Base-by-base conservation (phyloP, 2,888 invertebrate genomes). In the Eumacrocentrus americanus region DNA sequence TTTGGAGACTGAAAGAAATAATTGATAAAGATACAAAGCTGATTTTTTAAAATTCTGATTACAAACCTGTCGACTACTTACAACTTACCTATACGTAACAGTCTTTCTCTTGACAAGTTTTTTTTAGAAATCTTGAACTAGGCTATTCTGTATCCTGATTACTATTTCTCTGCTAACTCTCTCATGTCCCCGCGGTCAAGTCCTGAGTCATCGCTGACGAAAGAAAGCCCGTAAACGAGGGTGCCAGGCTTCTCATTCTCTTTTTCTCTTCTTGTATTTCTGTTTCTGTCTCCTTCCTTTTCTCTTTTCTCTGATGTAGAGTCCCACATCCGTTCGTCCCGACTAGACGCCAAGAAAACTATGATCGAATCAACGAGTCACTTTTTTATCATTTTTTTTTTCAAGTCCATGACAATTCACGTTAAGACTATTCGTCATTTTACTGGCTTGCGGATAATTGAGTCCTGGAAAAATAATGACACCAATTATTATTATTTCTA, bases 171-270 rank as follows among this genome's bases (percentile, higher is more conserved):
- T 44, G 22, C 44, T 11, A n/a, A n/a, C n/a, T 44, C 22, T 44
- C 22, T 44, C n/a, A 22, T 44, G n/a, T 44, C 22, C n/a, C 38
- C 38, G 16, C 38, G 22, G 46, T 46, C 22, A 46, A 46, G 7
- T 25, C 25, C 7, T 25, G 46, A 46, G 1, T 46, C 46, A 46
- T 46, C 46, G 25, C 22, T 46, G 46, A 23, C 25, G 12, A 25
- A 46, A 46, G 46, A 46, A 46, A 46, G 46, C 46, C 23, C n/a
- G 23, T 25, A 46, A 46, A 46, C 7, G 46, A 46, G 46, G 46
- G 23, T 46, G 23, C 20, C 42, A 20, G 20, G 20, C 42, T 18
- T 7, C 11, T 12, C 12, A 25, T 44, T 22, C 25, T 14, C 22
- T 46, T 46, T 46, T 25, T 16, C 7, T 50, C 14, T 37, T 22